These are phyloP conservation scores for Agrochola lychnidis DNA, from an alignment of 2,888 invertebrate species.

Conservation along the genomic window DNA sequence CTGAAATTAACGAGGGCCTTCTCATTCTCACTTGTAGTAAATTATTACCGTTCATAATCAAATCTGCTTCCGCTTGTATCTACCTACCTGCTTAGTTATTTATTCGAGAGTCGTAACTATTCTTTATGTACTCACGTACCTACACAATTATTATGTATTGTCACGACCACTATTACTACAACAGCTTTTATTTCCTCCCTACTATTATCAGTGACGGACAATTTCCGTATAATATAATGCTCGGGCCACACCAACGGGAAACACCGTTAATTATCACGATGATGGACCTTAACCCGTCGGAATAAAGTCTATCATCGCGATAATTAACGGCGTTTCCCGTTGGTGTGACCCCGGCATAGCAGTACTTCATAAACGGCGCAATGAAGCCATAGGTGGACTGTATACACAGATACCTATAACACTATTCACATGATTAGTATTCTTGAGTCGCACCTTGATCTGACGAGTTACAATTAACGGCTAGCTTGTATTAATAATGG, in stretches of 20 bases:
- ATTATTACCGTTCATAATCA: constrained; percentile 40
- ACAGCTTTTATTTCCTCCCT: constrained; percentile 68
- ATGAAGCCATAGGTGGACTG: constrained; percentile 32
- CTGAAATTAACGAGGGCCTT: constrained; percentile 43
- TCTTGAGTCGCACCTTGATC: constrained; percentile 69
- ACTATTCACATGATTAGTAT: constrained; percentile 61
- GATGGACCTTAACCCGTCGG: no score
- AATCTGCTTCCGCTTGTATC: constrained; percentile 45
- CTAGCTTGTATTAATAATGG: constrained; percentile 1
- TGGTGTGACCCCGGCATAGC: no score
- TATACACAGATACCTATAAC: constrained; percentile 28
- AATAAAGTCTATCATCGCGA: no score
- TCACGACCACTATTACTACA: constrained; percentile 53
- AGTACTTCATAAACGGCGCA: constrained; percentile 58
- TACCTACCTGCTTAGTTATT: constrained; percentile 32
- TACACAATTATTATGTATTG: constrained; percentile 49
- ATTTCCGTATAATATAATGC: constrained; percentile 72
- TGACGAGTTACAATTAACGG: constrained; percentile 42
- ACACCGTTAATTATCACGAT: no score
- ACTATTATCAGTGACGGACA: constrained; percentile 67
- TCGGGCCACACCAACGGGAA: no score
- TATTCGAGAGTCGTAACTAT: constrained; percentile 40
- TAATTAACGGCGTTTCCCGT: no score
- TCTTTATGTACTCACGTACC: constrained; percentile 21
- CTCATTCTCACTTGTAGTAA: constrained; percentile 42